Conservation (phyloP, 2,113 vertebrate genomes). For the Octodon degus region DNA sequence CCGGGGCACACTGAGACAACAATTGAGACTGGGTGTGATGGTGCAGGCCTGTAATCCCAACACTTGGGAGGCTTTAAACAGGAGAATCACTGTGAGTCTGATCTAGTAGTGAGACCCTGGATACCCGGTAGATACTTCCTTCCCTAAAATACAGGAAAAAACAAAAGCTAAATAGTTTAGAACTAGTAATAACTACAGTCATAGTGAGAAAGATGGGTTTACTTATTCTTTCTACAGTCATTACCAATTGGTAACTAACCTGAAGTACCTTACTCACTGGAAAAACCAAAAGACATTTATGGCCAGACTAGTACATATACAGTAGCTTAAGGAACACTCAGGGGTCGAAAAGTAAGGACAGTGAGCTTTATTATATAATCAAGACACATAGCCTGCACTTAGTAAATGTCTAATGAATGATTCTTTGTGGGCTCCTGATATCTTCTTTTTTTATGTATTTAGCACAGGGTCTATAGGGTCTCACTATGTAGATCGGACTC, state of each 20-base stretch:
- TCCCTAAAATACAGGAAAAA: neutral
- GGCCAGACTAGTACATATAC: neutral
- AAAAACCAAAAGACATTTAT: neutral
- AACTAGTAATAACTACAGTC: neutral
- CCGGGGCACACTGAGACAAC: too few relatives aligned
- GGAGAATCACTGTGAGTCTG: too few relatives aligned
- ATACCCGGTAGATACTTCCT: too few relatives aligned
- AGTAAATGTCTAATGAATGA: neutral
- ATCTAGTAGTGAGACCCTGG: too few relatives aligned
- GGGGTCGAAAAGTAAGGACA: neutral
- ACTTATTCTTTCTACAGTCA: neutral
- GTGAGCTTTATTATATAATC: neutral
- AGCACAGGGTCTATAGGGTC: too few relatives aligned
- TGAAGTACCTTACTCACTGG: neutral
- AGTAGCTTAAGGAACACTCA: neutral
- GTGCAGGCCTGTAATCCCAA: too few relatives aligned
- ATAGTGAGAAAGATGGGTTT: neutral
- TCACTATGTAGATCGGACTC: too few relatives aligned
- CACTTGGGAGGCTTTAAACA: too few relatives aligned
- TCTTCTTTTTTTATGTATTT: neutral
- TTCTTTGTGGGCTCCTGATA: neutral
- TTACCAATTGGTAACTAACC: slow-evolving; percentile 7
- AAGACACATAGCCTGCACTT: neutral
- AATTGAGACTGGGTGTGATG: too few relatives aligned
- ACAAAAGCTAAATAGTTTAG: neutral